Evolutionary conservation across 1,140 invertebrate genomes (phyloP).

Genomic region (Metaphire vulgaris): DNA sequence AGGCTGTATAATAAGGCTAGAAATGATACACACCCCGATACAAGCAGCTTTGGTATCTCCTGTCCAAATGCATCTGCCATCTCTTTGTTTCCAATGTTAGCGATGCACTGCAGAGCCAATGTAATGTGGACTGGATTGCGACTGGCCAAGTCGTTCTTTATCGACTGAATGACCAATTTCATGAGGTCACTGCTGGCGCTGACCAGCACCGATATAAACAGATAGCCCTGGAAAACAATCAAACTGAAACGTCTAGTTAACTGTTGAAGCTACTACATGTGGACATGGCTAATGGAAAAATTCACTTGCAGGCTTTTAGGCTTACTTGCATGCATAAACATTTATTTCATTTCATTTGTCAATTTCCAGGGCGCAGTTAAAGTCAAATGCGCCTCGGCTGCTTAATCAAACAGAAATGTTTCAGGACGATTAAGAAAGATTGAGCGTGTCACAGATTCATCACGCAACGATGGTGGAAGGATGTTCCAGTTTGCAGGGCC

Average conservation of each 20-base stretch:
- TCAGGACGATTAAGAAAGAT: too few relatives aligned
- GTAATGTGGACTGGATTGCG: constrained; percentile 99
- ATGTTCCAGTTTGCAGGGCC: too few relatives aligned
- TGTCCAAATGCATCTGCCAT: constrained; percentile 98
- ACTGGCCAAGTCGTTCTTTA: constrained; percentile 95
- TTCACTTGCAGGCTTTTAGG: too few relatives aligned
- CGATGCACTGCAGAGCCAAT: constrained; percentile 96
- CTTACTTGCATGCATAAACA: too few relatives aligned
- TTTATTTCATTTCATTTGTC: too few relatives aligned
- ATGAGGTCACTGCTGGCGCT: constrained; percentile 20
- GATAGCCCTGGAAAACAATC: constrained; percentile 45
- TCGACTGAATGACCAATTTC: constrained; percentile 80
- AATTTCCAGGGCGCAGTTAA: too few relatives aligned
- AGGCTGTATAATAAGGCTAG: too few relatives aligned
- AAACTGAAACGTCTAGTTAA: background rate
- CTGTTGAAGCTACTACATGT: too few relatives aligned
- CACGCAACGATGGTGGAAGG: background rate
- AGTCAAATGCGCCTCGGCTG: too few relatives aligned
- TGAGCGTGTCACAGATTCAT: too few relatives aligned
- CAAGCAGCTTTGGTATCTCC: constrained; percentile 74
- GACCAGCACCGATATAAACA: constrained; percentile 20
- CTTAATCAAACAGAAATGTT: too few relatives aligned
- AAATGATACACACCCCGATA: constrained; percentile 22
- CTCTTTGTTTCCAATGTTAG: constrained; percentile 97
- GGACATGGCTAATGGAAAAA: too few relatives aligned